Evolutionary conservation across 2,797 vertebrate species (phyloP).

Genomic region (Selene dorsalis): DNA sequence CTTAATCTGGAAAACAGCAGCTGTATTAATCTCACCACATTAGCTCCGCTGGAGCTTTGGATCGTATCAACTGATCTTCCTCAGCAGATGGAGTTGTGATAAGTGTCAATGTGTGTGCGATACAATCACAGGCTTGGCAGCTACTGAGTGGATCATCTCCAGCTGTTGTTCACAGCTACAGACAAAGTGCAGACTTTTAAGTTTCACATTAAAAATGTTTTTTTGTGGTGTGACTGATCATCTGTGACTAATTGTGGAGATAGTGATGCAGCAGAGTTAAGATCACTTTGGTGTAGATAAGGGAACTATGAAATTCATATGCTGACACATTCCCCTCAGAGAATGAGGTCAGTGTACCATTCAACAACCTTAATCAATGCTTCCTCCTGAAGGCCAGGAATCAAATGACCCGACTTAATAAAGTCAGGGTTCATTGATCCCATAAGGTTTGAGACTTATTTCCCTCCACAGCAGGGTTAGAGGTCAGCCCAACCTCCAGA

Average conservation of each 20-base stretch:
- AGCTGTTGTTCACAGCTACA: not conserved
- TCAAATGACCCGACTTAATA: conserved; percentile 25
- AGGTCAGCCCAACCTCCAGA: conserved; percentile 2
- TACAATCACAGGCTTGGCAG: not conserved
- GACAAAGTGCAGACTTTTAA: not conserved
- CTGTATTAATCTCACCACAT: not conserved
- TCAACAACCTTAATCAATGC: conserved; percentile 4
- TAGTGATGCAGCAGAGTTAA: not conserved
- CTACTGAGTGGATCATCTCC: not conserved
- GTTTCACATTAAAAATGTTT: not conserved
- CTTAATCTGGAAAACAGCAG: not conserved
- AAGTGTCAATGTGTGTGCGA: not conserved
- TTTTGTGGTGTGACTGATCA: not conserved
- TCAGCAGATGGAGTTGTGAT: not conserved
- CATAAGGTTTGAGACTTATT: not conserved
- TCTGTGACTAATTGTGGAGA: not conserved
- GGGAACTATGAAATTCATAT: not conserved
- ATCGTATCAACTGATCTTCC: not conserved
- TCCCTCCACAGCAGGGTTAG: not conserved
- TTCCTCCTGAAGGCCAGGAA: conserved; percentile 11
- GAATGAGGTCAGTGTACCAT: not conserved
- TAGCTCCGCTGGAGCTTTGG: not conserved
- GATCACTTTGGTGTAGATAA: not conserved
- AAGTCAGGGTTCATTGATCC: conserved; percentile 26
- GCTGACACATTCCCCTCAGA: not conserved